These are phyloP conservation scores for Coptodon bakossiorum DNA, from an alignment of 2,113 vertebrate species.

Conservation along the genomic window DNA sequence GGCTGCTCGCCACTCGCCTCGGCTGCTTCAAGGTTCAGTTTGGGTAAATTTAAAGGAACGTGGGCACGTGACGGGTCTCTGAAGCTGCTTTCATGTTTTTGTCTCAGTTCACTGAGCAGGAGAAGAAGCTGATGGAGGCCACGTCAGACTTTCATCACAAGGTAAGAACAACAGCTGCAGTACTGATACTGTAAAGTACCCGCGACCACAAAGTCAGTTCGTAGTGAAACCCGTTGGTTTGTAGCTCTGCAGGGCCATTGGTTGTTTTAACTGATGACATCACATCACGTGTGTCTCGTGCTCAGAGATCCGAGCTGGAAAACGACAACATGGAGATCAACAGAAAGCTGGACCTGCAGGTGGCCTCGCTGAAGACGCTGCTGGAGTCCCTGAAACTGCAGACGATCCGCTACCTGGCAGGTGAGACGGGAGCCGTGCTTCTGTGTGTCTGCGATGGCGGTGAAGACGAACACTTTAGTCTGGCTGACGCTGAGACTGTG, in stretches of 20 bases:
- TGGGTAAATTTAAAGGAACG: background rate
- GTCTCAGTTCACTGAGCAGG: conserved; percentile 88
- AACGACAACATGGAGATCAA: conserved; percentile 84
- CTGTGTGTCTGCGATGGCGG: accelerated
- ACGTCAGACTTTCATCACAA: conserved; percentile 86
- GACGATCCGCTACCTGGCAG: conserved; percentile 76
- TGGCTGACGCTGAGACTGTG: background rate
- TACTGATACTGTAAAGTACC: background rate
- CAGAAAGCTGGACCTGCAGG: conserved; percentile 92
- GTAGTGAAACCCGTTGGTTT: background rate
- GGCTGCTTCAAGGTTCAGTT: background rate
- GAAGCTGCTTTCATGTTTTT: background rate
- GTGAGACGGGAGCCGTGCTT: background rate
- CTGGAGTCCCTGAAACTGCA: conserved; percentile 95
- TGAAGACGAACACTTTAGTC: background rate
- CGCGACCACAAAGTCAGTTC: background rate
- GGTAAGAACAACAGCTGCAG: conserved; percentile 51
- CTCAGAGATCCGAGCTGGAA: conserved; percentile 82
- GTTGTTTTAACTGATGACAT: background rate
- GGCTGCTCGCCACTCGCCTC: background rate
- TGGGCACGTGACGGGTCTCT: background rate
- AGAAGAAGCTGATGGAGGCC: conserved; percentile 89
- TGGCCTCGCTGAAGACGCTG: conserved; percentile 90
- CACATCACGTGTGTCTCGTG: background rate
- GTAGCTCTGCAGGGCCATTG: background rate